Conservation (phyloP, 2,888 invertebrate species). For the Microchrysa polita region DNA sequence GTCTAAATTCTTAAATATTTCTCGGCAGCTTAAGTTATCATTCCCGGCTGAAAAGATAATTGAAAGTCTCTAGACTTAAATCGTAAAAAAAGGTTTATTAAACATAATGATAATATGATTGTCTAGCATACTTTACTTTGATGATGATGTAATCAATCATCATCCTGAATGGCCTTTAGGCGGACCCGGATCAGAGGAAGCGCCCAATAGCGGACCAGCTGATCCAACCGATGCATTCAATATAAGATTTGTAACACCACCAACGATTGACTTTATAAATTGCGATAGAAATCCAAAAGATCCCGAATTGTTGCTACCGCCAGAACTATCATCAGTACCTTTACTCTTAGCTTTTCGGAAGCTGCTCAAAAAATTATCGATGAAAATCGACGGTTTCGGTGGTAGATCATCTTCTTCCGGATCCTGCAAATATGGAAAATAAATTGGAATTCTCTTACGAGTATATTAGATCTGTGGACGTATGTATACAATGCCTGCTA, state of each 20-base stretch:
- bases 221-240: constrained; percentile 61
- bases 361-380: constrained; percentile 58
- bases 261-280: constrained; percentile 59
- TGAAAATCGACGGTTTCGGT: constrained; percentile 59
- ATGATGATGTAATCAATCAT: too few relatives aligned
- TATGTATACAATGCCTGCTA: too few relatives aligned
- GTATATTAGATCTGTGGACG: too few relatives aligned
- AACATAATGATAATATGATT: too few relatives aligned
- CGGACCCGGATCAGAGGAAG: constrained; percentile 50
- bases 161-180: not conserved
- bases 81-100: too few relatives aligned
- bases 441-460: not conserved
- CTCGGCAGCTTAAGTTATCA: too few relatives aligned
- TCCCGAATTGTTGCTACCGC: constrained; percentile 40
- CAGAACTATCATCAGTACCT: constrained; percentile 43
- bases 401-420: constrained; percentile 62
- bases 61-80: too few relatives aligned
- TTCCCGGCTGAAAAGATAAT: too few relatives aligned
- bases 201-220: constrained; percentile 55
- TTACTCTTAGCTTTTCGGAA: constrained; percentile 60
- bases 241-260: constrained; percentile 58
- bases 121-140: too few relatives aligned
- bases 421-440: constrained; percentile 55
- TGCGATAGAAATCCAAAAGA: constrained; percentile 60
- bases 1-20: too few relatives aligned